A percentile compares a stretch with the other conserved stretches of the same genome.
phyloP scores from a whole-genome alignment of 1,140 invertebrate species.

The Drosophila albomicans region DNA sequence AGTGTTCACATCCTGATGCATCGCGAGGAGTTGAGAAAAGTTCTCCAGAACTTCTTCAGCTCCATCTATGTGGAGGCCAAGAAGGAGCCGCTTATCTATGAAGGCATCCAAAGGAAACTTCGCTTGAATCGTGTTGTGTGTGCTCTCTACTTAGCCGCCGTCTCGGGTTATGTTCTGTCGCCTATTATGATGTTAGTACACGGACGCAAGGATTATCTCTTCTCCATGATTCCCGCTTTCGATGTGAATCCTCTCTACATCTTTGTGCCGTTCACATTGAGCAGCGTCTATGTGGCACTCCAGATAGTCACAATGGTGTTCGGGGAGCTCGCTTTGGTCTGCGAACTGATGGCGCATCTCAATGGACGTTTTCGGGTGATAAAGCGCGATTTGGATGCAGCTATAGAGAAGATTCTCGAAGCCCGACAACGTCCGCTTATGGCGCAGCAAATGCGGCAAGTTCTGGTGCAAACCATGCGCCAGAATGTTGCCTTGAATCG shows the following conservation, averaged over 20 bases:
- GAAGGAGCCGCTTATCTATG: constrained; percentile 38
- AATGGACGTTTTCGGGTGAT: constrained; percentile 66
- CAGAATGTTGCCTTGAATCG: constrained; percentile 61
- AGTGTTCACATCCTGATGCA: constrained; percentile 37
- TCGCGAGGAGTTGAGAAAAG: constrained; percentile 31
- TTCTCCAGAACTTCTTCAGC: constrained; percentile 64
- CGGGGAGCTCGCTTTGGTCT: constrained; percentile 65
- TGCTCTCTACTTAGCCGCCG: constrained; percentile 50
- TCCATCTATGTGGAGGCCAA: constrained; percentile 68
- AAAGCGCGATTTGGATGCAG: constrained; percentile 45
- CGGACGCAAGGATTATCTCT: constrained; percentile 44
- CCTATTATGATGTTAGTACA: constrained; percentile 52
- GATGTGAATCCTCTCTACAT: constrained; percentile 48
- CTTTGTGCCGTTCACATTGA: constrained; percentile 57
- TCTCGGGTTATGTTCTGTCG: constrained; percentile 47
- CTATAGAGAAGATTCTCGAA: constrained; percentile 34
- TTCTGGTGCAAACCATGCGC: constrained; percentile 42
- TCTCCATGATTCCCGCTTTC: constrained; percentile 65
- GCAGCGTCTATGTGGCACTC: constrained; percentile 69
- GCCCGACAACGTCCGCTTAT: constrained; percentile 22
- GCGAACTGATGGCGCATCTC: constrained; percentile 64
- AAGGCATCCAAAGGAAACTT: constrained; percentile 36
- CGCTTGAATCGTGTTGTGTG: constrained; percentile 54
- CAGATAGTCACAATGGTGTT: constrained; percentile 63
- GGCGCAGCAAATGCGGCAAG: constrained; percentile 47